Base-by-base conservation (phyloP, 2,888 invertebrate genomes). In the Aspidiotus destructor region DNA sequence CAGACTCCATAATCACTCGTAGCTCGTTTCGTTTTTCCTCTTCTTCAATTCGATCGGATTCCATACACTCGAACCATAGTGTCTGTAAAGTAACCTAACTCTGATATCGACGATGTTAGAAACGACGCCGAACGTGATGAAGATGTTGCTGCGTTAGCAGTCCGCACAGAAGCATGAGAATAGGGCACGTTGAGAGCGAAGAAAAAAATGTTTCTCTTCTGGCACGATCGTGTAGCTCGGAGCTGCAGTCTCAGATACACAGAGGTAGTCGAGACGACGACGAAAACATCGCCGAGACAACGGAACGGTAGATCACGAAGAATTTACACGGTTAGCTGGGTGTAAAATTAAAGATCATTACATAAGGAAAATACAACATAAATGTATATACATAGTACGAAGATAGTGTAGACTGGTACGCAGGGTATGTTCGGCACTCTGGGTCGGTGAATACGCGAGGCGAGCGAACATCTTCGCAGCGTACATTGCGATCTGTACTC, bases 101-200 rank as follows among this genome's bases (percentile, higher is more conserved):
- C 13, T 13, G 52, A n/a, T 13, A n/a, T 52, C 52, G n/a, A 11
- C 52, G 52, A 52, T 52, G 11, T 11, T 52, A n/a, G 52, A 52
- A n/a, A n/a, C n/a, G 52, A 54, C 15, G 17, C 9, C 42, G 42
- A 67, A 58, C 67, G 67, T 67, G 67, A 67, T 67, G 58, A 67
- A 67, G 67, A 67, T 58, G 67, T 67, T 48, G 57, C 60, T 60
- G 44, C 40, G 17, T 28, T 28, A 58, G 17, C 58, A 13, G 28
- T 42, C 41, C 13, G 8, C 54, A 48, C 44, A 65, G 41, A 57
- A 58, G 67, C 58, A 67, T 67, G 58, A 67, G 67, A 58, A 67
- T 67, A 48, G 15, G 42, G 64, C 64, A 60, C 67, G 58, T 58
- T 67, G 16, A 58, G 28, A 28, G 28, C 1, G 28, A 28, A 28